A percentile compares a stretch with the other conserved stretches of the same genome.
phyloP scores from a whole-genome alignment of 2,888 invertebrate genomes.

The Chaetoderma sp. region DNA sequence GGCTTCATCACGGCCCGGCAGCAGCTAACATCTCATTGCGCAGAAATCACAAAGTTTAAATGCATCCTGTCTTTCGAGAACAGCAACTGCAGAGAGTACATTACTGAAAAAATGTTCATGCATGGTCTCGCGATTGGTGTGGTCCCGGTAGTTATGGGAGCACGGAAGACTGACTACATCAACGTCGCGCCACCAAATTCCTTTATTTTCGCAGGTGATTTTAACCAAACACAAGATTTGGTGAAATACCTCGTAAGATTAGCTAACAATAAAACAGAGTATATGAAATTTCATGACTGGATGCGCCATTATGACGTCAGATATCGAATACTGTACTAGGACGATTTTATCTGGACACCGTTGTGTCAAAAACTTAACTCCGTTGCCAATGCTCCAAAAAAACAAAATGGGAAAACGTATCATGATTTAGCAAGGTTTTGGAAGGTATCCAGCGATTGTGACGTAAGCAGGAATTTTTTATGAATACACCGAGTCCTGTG shows the following conservation, averaged over 20 bases:
- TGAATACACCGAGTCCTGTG: too few species aligned
- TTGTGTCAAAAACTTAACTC: slow-evolving; percentile 1
- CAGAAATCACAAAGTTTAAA: not conserved
- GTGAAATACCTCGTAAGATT: not conserved
- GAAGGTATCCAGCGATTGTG: not conserved
- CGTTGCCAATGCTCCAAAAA: too few species aligned
- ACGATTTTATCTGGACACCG: not conserved
- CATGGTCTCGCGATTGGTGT: not conserved
- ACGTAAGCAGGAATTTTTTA: not conserved
- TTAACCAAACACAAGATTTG: not conserved
- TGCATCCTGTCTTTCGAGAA: slow-evolving; percentile 4
- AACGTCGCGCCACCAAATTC: not conserved
- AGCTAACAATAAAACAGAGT: not conserved
- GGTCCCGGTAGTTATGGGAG: slow-evolving; percentile 2
- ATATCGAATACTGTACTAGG: not conserved
- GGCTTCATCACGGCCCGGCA: not conserved
- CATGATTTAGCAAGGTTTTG: not conserved
- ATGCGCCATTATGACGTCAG: not conserved
- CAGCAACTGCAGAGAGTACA: slow-evolving; percentile 1
- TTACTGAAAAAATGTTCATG: not conserved
- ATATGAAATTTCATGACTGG: slow-evolving; percentile 6
- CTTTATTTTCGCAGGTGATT: not conserved
- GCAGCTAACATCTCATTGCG: not conserved
- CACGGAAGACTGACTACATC: not conserved
- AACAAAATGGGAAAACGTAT: not conserved